Conservation (phyloP, 2,888 invertebrate species). For the Idaea aversata region DNA sequence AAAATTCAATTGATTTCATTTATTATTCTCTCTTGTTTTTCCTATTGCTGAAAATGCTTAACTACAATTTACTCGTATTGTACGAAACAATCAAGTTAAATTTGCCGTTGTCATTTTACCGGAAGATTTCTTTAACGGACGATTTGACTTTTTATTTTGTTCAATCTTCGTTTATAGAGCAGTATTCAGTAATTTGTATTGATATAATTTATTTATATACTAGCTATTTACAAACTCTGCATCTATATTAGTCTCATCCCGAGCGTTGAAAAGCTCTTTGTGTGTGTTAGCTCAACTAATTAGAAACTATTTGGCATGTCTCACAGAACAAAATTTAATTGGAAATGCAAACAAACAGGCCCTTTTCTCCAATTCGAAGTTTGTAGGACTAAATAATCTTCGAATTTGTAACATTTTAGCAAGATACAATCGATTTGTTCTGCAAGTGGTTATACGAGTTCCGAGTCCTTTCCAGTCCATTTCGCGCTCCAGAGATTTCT, state of each 20-base stretch:
- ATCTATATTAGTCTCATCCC: conserved; percentile 4
- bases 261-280: conserved; percentile 8
- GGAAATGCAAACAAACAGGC: conserved; percentile 15
- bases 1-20: conserved; percentile 26
- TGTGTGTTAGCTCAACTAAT: conserved; percentile 21
- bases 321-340: conserved; percentile 15
- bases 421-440: conserved; percentile 32
- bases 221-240: conserved; percentile 5
- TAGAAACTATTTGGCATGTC: conserved; percentile 21
- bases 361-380: conserved; percentile 12
- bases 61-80: conserved; percentile 55
- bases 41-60: conserved; percentile 47
- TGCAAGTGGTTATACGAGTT: conserved; percentile 39
- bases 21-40: conserved; percentile 39
- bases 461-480: conserved; percentile 50
- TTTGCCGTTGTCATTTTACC: conserved; percentile 34
- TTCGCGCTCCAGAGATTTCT: conserved; percentile 59
- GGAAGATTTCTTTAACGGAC: conserved; percentile 37
- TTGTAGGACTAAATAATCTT: conserved; percentile 15
- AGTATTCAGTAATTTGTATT: background rate
- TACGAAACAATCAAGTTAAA: conserved; percentile 49
- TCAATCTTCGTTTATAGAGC: conserved; percentile 17
- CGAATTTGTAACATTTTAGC: conserved; percentile 23
- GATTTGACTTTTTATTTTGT: conserved; percentile 40
- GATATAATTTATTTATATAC: no score